Evolutionary conservation across 1,140 invertebrate species (phyloP).

Genomic region (Macrobrachium nipponense): DNA sequence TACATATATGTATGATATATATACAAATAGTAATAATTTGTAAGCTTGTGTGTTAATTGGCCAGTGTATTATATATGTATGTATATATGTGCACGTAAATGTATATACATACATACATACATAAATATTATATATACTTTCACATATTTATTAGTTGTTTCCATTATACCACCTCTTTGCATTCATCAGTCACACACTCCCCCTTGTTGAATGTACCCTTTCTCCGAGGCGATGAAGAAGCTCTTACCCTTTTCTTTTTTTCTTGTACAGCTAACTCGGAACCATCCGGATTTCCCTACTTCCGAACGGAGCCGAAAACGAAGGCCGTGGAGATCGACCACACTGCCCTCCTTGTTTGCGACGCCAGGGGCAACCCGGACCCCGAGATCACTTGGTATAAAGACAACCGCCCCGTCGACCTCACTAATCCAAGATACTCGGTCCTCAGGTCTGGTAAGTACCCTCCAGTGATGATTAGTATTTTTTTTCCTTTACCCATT

Average conservation of each 20-base stretch:
- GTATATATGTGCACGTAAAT: slow-evolving; percentile 19
- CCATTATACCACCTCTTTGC: not conserved
- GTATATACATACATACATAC: slow-evolving; percentile 24
- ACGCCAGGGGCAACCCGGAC: slow-evolving; percentile 85
- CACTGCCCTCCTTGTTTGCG: slow-evolving; percentile 87
- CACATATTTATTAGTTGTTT: slow-evolving; percentile 7
- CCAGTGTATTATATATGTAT: not conserved
- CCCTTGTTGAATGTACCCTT: not conserved
- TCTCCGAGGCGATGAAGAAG: too few relatives aligned
- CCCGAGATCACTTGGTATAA: slow-evolving; percentile 93
- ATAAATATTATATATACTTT: slow-evolving; percentile 27
- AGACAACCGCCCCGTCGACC: slow-evolving; percentile 89
- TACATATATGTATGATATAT: slow-evolving; percentile 2
- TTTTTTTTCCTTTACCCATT: not conserved
- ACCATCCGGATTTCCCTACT: slow-evolving; percentile 90
- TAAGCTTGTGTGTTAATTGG: not conserved
- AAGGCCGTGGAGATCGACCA: slow-evolving; percentile 97
- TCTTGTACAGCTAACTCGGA: slow-evolving; percentile 83
- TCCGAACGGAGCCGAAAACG: slow-evolving; percentile 84
- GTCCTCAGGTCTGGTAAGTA: slow-evolving; percentile 63
- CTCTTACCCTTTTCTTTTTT: slow-evolving; percentile 62
- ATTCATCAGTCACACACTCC: not conserved
- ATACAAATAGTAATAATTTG: not conserved
- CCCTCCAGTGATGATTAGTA: not conserved
- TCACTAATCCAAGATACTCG: slow-evolving; percentile 67